phyloP scores from a whole-genome alignment of 2,797 vertebrate genomes.

The Erethizon dorsatum region DNA sequence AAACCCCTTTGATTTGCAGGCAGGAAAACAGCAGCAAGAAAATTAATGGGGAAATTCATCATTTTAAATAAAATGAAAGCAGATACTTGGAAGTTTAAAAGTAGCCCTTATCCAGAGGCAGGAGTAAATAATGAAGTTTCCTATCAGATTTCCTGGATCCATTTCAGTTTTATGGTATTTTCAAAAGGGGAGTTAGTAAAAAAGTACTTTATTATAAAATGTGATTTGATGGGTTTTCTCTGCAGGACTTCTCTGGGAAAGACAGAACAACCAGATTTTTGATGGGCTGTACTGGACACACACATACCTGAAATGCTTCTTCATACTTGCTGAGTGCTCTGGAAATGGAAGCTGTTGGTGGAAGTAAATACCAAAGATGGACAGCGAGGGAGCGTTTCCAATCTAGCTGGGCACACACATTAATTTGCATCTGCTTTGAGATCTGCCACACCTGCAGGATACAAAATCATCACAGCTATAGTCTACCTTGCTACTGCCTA shows the following conservation, averaged over 20 bases:
- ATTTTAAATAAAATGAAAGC: slow-evolving; percentile 41
- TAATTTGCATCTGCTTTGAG: slow-evolving; percentile 92
- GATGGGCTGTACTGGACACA: slow-evolving; percentile 22
- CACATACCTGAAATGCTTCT: slow-evolving; percentile 94
- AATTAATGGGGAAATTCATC: slow-evolving; percentile 28
- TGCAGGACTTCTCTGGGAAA: slow-evolving; percentile 41
- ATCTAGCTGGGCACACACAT: slow-evolving; percentile 95
- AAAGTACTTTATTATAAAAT: slow-evolving; percentile 13
- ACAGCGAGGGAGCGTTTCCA: slow-evolving; percentile 97
- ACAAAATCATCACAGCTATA: slow-evolving; percentile 19
- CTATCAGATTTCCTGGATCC: background rate
- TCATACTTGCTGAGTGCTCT: slow-evolving; percentile 94
- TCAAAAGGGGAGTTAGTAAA: slow-evolving; percentile 36
- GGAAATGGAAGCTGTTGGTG: slow-evolving; percentile 95
- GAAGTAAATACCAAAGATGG: slow-evolving; percentile 98
- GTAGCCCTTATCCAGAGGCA: background rate
- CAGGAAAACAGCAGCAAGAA: background rate
- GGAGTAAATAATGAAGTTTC: slow-evolving; percentile 23
- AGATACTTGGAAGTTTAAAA: slow-evolving; percentile 31
- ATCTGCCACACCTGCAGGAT: slow-evolving; percentile 95
- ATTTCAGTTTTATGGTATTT: slow-evolving; percentile 51
- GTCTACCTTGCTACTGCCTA: background rate
- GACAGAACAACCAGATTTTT: background rate
- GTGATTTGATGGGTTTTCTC: background rate
- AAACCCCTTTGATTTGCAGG: background rate